Percentiles rank a stretch among this genome's conserved stretches.
Evolutionary conservation across 2,113 vertebrate species (phyloP).

Genomic region (Mesocricetus auratus): DNA sequence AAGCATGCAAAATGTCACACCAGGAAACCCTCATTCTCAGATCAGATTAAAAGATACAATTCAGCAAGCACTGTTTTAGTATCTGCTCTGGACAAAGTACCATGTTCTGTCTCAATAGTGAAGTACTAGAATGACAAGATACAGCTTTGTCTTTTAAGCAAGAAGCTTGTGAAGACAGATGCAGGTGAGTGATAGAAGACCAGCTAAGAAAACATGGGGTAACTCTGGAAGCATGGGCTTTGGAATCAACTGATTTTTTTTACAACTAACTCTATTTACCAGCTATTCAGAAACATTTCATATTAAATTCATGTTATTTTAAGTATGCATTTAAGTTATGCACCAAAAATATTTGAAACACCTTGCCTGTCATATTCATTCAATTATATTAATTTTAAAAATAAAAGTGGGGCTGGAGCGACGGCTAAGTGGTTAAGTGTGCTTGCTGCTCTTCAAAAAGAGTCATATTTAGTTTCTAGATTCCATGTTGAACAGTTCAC

Average conservation of each 20-base stretch:
- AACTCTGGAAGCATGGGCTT: background rate
- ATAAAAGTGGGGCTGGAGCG: background rate
- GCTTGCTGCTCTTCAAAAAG: background rate
- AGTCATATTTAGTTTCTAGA: background rate
- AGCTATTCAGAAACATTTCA: background rate
- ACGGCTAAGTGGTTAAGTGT: background rate
- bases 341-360: background rate
- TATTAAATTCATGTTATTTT: background rate
- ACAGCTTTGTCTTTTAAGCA: constrained; percentile 2
- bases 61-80: background rate
- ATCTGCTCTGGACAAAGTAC: background rate
- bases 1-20: background rate
- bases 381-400: constrained; percentile 13
- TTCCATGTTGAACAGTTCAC: background rate
- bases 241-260: background rate
- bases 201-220: background rate
- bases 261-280: background rate
- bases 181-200: background rate
- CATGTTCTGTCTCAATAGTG: background rate
- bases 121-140: background rate
- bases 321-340: background rate
- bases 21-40: background rate
- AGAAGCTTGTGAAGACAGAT: background rate
- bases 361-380: background rate
- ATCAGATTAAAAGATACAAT: background rate